Conservation (phyloP, 1,140 invertebrate genomes). For the Sitobion miscanthi region DNA sequence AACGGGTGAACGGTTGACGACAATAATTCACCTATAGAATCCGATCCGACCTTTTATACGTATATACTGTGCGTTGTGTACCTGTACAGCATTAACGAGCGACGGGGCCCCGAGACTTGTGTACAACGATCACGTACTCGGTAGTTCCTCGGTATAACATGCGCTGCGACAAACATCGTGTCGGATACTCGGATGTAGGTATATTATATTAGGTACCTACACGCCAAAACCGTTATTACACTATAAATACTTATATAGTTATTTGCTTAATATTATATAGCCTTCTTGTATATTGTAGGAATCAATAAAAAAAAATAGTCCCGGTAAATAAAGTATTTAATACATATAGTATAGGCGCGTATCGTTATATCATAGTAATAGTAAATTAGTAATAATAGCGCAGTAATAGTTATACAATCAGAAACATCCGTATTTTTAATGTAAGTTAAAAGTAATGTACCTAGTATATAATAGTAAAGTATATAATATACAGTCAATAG, state of each 20-base stretch:
- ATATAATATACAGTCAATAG: background rate
- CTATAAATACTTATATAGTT: constrained; percentile 10
- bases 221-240: background rate
- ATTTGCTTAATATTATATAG: background rate
- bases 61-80: background rate
- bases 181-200: background rate
- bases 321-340: background rate
- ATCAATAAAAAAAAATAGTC: background rate
- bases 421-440: background rate
- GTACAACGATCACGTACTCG: constrained; percentile 7
- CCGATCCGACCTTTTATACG: background rate
- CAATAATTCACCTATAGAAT: background rate
- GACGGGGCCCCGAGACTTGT: background rate
- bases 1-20: background rate
- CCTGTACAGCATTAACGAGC: background rate
- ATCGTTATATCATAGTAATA: no score
- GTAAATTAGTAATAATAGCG: no score
- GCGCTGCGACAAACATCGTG: constrained; percentile 25
- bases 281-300: background rate
- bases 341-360: background rate
- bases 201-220: background rate
- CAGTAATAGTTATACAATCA: background rate
- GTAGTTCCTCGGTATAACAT: background rate
- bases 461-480: background rate
- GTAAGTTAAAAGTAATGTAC: background rate